Base-by-base conservation (phyloP, 2,888 invertebrate genomes). In the Crematogaster levior region DNA sequence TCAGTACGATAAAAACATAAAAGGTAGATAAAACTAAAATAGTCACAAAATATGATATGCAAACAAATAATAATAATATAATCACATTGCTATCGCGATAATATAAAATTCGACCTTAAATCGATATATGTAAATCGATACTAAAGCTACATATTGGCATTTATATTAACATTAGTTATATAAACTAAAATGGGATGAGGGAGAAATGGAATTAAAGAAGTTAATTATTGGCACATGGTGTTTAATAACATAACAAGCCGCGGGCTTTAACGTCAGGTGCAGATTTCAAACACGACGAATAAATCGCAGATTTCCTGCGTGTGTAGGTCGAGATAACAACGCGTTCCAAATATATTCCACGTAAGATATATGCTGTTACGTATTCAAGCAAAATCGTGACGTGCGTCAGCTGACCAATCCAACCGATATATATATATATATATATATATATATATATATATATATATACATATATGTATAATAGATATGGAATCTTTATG, bases 231-330 rank as follows among this genome's bases (percentile, higher is more conserved):
- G 27, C 46, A 27, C n/a, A 40, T 10, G n/a, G 24, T 85, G 81
- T 85, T 87, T 83, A 84, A 81, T 87, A 79, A 84, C 73, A 82
- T 58, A 85, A 85, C 82, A 82, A 75, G 46, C n/a, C n/a, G 5
- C 24, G 9, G 56, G 83, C 56, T 60, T 80, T 48, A 80, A 51
- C 15, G 60, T 60, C 60, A 72, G 37, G 24, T 46, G 24, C 27
- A 37, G 66, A 79, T 66, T 18, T 24, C 46, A 48, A 80, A 80
- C 58, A 60, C 37, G 24, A 70, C 24, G 58, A 12, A 34, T 37
- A 46, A 80, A 72, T 80, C 27, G 27, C 12, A 21, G 24, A 75
- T 75, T 75, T 46, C 51, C 15, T 15, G 74, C n/a, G 48, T 27
- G 21, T 40, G n/a, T 40, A n/a, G 18, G 37, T 37, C 51, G 51